phyloP scores from a whole-genome alignment of 2,888 invertebrate species.

The Tipula lateralis region DNA sequence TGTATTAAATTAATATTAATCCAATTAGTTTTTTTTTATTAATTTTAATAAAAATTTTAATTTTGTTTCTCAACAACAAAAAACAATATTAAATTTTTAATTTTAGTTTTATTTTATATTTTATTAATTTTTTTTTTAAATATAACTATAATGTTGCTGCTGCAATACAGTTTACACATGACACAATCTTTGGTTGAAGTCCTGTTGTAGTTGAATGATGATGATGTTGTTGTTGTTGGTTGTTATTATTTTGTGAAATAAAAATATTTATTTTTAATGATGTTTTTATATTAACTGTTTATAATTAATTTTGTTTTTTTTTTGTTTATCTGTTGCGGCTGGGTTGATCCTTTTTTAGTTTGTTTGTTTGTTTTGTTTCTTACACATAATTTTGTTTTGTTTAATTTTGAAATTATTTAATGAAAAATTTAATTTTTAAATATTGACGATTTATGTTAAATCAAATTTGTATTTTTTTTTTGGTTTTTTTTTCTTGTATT shows the following conservation, averaged over 20 bases:
- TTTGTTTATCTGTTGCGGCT: constrained; percentile 32
- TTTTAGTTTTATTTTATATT: constrained; percentile 31
- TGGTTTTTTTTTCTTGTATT: constrained; percentile 37
- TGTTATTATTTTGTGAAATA: not conserved
- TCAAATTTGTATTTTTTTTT: constrained; percentile 36
- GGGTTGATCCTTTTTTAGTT: constrained; percentile 32
- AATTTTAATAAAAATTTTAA: constrained; percentile 14
- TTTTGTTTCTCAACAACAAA: constrained; percentile 28
- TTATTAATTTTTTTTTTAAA: constrained; percentile 32
- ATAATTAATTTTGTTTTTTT: constrained; percentile 32
- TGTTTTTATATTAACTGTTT: constrained; percentile 35
- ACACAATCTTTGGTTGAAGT: constrained; percentile 33
- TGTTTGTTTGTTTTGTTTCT: constrained; percentile 20
- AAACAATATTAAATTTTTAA: constrained; percentile 31
- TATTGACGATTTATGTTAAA: constrained; percentile 31
- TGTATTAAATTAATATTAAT: constrained; percentile 28
- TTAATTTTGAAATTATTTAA: constrained; percentile 30
- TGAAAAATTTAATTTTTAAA: constrained; percentile 19
- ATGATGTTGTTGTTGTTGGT: constrained; percentile 35
- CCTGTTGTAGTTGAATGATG: constrained; percentile 34
- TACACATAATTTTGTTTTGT: constrained; percentile 33
- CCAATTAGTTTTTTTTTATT: constrained; percentile 20
- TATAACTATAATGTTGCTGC: constrained; percentile 34
- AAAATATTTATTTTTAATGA: constrained; percentile 32
- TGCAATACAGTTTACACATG: constrained; percentile 39